Base-by-base conservation (phyloP, 2,888 invertebrate genomes). In the Stenoptilia bipunctidactyla region DNA sequence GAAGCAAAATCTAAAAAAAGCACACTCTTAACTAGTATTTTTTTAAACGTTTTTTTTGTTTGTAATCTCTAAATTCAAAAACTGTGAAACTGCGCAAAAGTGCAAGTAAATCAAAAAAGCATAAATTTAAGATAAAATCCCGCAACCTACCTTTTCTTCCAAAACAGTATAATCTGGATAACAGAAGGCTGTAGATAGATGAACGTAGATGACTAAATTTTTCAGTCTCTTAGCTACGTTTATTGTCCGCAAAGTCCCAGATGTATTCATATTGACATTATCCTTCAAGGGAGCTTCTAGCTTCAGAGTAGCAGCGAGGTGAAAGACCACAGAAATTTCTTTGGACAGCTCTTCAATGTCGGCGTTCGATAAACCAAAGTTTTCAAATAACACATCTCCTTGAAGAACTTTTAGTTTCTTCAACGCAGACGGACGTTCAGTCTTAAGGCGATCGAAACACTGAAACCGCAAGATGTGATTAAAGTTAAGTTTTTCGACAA, bases 171-270 rank as follows among this genome's bases (percentile, higher is more conserved):
- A 87, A 63, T 98, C 96, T 49, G 96, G 94, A 61, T 98, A 96
- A 62, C 97, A 96, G 67, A 97, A 98, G 0, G 98, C 97, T 0
- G 98, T 98, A 9, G 97, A 97, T 10, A 97, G 86, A 66, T 98
- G 96, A 1, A 97, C 86, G 45, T 96, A 90, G 1, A 89, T 85
- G 51, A 86, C 79, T 30, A 98, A 76, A 5, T 92, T 87, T 48
- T 89, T 89, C 69, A 97, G 90, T 47, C 87, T 77, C 58, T 88
- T 92, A 45, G 91, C 91, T 6, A 98, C 74, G 27, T 91, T 88
- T 33, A 98, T 67, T 10, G 94, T 84, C 50, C 91, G 87, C 46
- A 89, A 85, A 0, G 97, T 96, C 20, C 96, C 97, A n/a, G 89
- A 77, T 2, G 95, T 92, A 69, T 98, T 98, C 91, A 96, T 93